Evolutionary conservation across 2,888 invertebrate species (phyloP), one percentile per base, ranked within the genome.

Genomic region (Pachliopta kotzebuea): DNA sequence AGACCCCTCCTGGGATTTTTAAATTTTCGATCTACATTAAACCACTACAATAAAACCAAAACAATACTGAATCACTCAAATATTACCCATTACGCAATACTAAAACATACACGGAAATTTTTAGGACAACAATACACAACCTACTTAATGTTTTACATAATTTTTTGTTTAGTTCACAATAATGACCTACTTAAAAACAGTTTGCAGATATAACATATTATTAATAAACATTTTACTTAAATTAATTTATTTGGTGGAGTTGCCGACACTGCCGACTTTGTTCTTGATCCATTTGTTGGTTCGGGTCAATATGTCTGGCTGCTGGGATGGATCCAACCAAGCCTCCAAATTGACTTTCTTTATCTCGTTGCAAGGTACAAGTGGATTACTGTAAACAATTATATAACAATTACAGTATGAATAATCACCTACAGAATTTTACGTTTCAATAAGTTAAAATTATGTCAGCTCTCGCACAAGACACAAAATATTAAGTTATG

Each of bases 321-420:
- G 79, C 66, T 84, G 76, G 0, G 83, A 76, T 0, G 85, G 79
- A 42, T 85, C 86, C 68, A 86, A 88, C 91, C 91, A 92, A 1
- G 86, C 85, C 29, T 86, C 88, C 4, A 92, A 71, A 64, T 87
- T 89, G 18, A 92, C 76, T 63, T 77, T 82, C 83, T 92, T 80
- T 75, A 93, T 84, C 79, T 92, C 77, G 1, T 89, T 85, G 67
- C 94, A 94, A 0, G 87, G 78, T 1, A 87, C 85, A 11, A 92
- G 70, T 50, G 93, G 92, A 70, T 94, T 94, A 62, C 94, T 94
- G 81, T 4, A 88, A 87, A 62, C 61, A 68, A 67, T 71, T 64
- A 59, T 67, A 62, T 49, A 45, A 45, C n/a, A 6, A 45, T n/a
- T 45, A 11, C 11, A 37, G 31, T 29, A 29, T n/a, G n/a, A n/a